Percentiles rank a stretch among this genome's conserved stretches.
These are phyloP conservation scores for Smutsia temminckii DNA, from an alignment of 2,797 vertebrate genomes.

Conservation along the genomic window DNA sequence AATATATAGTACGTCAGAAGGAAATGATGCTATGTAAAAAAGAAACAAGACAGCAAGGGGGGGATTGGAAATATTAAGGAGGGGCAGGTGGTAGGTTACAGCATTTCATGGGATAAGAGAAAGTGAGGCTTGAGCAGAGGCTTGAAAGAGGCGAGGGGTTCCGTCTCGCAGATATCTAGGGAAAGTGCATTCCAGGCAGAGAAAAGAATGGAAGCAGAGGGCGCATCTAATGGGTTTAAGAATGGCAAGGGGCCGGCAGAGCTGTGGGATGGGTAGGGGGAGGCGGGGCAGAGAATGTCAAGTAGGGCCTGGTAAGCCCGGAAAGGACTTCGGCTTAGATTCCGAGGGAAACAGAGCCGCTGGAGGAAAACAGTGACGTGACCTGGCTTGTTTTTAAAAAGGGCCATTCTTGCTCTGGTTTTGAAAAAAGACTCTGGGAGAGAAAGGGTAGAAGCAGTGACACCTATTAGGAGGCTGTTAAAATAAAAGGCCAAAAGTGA, in stretches of 20 bases:
- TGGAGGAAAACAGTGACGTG: not conserved
- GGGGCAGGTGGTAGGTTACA: not conserved
- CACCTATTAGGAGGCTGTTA: not conserved
- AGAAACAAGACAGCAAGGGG: not conserved
- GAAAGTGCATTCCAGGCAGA: not conserved
- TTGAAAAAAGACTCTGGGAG: not conserved
- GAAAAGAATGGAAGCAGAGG: not conserved
- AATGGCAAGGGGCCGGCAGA: not conserved
- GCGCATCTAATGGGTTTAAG: not conserved
- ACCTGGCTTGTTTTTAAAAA: not conserved
- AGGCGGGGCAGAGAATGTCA: not conserved
- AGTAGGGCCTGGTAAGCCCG: not conserved
- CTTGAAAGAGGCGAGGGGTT: not conserved
- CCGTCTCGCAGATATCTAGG: not conserved
- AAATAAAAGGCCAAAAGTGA: not conserved
- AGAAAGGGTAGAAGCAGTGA: not conserved
- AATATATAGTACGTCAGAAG: not conserved
- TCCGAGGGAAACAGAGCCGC: not conserved
- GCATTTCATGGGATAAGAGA: not conserved
- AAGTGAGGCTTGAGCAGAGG: not conserved
- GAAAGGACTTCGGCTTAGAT: not conserved
- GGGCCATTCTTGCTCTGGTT: not conserved
- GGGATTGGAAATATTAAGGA: not conserved
- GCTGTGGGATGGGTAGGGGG: no score
- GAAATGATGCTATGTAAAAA: not conserved